phyloP scores from a whole-genome alignment of 1,140 invertebrate species.

The Bombus superbus region DNA sequence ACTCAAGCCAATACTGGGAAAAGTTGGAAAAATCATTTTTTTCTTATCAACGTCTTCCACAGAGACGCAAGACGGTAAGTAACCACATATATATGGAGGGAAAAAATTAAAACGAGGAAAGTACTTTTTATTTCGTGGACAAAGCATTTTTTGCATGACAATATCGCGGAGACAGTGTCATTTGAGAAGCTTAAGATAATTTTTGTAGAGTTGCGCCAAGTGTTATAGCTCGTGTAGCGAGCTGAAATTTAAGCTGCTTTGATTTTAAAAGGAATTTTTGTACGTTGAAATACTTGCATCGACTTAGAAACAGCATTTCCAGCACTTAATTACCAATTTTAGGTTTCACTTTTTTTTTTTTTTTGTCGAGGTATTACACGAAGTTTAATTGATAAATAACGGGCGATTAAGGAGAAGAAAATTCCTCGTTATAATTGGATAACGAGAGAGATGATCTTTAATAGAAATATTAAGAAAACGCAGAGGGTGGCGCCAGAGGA shows the following conservation, averaged over 20 bases:
- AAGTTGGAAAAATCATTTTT: slow-evolving; percentile 10
- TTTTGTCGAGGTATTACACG: neutral
- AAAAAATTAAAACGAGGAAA: no score
- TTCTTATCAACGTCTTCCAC: neutral
- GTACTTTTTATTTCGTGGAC: neutral
- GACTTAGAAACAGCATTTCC: neutral
- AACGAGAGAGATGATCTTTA: slow-evolving; percentile 10
- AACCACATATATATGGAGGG: neutral
- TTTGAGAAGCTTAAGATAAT: neutral
- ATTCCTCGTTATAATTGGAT: slow-evolving; percentile 25
- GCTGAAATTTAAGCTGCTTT: neutral
- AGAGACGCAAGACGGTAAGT: neutral
- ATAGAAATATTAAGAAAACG: slow-evolving; percentile 27
- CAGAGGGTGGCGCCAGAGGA: slow-evolving; percentile 1
- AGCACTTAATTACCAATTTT: neutral
- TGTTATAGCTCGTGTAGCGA: neutral
- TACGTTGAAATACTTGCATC: no score
- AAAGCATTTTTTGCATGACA: neutral
- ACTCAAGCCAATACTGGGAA: slow-evolving; percentile 74
- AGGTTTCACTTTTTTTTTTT: neutral
- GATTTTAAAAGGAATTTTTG: neutral
- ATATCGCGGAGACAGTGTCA: neutral
- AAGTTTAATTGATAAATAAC: neutral
- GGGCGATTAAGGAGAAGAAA: slow-evolving; percentile 10
- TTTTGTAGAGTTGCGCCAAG: neutral